Base-by-base conservation (phyloP, 2,113 vertebrate genomes). In the Macquaria ambigua region DNA sequence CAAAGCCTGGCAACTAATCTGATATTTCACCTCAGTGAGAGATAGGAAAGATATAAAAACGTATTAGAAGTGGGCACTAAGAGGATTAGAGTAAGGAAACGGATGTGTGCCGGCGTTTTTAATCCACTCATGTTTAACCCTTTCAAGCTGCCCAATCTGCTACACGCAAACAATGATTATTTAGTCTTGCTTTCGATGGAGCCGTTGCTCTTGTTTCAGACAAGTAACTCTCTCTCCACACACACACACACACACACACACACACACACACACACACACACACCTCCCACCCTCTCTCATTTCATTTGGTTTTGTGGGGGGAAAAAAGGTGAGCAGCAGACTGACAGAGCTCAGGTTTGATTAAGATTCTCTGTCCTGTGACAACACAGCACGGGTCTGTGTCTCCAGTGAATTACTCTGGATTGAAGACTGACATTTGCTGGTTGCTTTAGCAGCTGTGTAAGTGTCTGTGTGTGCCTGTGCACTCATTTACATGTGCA, bases 1-100 rank as follows among this genome's bases (percentile, higher is more conserved):
- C 92, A 95, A 95, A 95, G 93, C 94, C 91, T 82, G 89, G 90
- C 86, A 91, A 90, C 93, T 96, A 95, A 96, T 96, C 94, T 95
- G 96, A 96, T 96, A 95, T 96, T 95, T 96, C 91, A 96, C 95
- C 94, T 95, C 92, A 50, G 87, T 86, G 88, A 93, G 92, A 91
- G 94, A 96, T 95, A 93, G 91, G 61, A 94, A 93, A 95, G 93
- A 96, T 95, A 96, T 93, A 95, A 94, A 96, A 96, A 94, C 70
- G 90, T 95, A 95, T 95, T 95, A 94, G 92, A 91, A 95, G 92
- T 95, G 95, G 91, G 90, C 90, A 90, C 92, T 95, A 96, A 96
- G 95, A 96, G 94, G 96, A 96, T 96, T 96, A 95, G 83, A 84
- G 92, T 92, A 95, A 95, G 93, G 92, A 94, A 96, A 96, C 92